These are phyloP conservation scores for Hydroisotoma schaefferi DNA, from an alignment of 2,888 invertebrate species.

Conservation along the genomic window DNA sequence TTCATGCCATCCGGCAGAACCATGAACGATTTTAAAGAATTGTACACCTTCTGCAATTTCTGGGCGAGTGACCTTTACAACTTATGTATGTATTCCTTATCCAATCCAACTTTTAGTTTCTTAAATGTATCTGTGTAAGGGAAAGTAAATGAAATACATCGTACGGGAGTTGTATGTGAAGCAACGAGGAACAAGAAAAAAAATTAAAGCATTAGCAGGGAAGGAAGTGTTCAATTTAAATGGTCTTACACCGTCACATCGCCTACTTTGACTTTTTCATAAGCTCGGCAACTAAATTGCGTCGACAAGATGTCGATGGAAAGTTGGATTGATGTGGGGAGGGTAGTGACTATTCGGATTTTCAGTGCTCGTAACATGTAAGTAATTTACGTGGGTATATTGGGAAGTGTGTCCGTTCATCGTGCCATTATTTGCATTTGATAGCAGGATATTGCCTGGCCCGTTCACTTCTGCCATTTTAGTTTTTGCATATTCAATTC, in stretches of 20 bases:
- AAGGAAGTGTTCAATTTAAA: neutral
- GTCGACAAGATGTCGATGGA: constrained; percentile 48
- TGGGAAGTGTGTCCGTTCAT: constrained; percentile 49
- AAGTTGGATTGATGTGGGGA: constrained; percentile 43
- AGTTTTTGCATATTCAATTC: constrained; percentile 98
- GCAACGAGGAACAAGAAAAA: no score
- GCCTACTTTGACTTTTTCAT: neutral
- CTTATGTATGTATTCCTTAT: no score
- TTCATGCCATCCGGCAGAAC: no score
- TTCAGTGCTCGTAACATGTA: constrained; percentile 47
- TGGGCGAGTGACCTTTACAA: no score
- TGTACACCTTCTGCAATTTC: no score
- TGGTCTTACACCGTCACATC: neutral
- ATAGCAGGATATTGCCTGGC: constrained; percentile 46
- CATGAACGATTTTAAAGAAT: no score
- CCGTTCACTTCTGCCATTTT: constrained; percentile 82
- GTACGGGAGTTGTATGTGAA: no score
- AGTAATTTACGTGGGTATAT: constrained; percentile 49
- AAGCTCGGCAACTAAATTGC: constrained; percentile 37
- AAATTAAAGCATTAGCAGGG: neutral
- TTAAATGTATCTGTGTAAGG: no score
- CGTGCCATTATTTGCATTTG: constrained; percentile 46
- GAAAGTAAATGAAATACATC: no score
- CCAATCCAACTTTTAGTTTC: no score
- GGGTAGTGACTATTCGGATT: constrained; percentile 35